Base-by-base conservation (phyloP, 2,888 invertebrate genomes). In the Macrophya annulata region DNA sequence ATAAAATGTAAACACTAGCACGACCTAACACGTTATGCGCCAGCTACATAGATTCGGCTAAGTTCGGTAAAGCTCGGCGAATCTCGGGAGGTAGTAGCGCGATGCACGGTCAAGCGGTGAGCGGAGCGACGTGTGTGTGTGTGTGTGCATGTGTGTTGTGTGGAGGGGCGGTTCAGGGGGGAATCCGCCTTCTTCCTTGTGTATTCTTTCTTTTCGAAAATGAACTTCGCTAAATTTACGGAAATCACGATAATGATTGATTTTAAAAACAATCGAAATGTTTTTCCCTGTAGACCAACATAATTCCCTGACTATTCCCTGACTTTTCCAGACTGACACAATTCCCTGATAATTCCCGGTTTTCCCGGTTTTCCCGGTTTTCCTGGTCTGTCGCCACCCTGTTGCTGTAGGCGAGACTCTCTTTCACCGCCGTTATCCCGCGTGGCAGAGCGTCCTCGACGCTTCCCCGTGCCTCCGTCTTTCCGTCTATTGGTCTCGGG, bases 361-460 rank as follows among this genome's bases (percentile, higher is more conserved):
- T 72, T 72, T 72, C 72, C 72, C 40, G 72, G n/a, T n/a, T n/a
- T 72, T 72, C 43, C 72, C 40, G 43, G 72, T 72, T 72, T 72
- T 72, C 72, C 72, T 17, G 72, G 43, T 43, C 43, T 72, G 72
- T 72, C 72, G 43, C 43, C 72, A 72, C 72, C 72, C n/a, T 72
- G 71, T n/a, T n/a, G n/a, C n/a, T n/a, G n/a, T n/a, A n/a, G n/a
- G n/a, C n/a, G n/a, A n/a, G n/a, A n/a, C n/a, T n/a, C n/a, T n/a
- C n/a, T n/a, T n/a, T n/a, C n/a, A n/a, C n/a, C n/a, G n/a, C n/a
- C n/a, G n/a, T n/a, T n/a, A n/a, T n/a, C n/a, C n/a, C n/a, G n/a
- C n/a, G n/a, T n/a, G n/a, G n/a, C n/a, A n/a, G n/a, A n/a, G n/a
- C n/a, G n/a, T n/a, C n/a, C n/a, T n/a, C n/a, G n/a, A n/a, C n/a